phyloP scores from a whole-genome alignment of 2,113 vertebrate genomes.

The Chaetops frenatus region DNA sequence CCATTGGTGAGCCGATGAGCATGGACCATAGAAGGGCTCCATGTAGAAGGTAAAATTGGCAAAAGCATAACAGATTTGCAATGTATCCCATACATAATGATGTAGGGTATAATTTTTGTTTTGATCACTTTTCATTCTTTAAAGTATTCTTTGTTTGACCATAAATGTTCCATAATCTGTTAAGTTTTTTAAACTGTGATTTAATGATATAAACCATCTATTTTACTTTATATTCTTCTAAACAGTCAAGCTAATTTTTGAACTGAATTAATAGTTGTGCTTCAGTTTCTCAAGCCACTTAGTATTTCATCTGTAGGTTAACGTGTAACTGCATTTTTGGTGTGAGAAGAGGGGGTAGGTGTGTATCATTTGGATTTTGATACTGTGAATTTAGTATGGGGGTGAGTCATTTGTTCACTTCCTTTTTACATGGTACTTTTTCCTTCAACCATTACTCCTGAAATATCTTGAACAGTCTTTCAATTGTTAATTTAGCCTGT shows the following conservation, averaged over 20 bases:
- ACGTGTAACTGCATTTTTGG: conserved; percentile 53
- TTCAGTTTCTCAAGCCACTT: conserved; percentile 61
- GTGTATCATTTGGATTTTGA: conserved; percentile 48
- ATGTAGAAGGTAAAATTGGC: conserved; percentile 96
- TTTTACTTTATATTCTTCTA: conserved; percentile 54
- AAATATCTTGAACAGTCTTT: neutral
- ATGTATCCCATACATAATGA: conserved; percentile 79
- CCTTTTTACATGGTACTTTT: neutral
- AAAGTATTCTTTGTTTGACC: conserved; percentile 73
- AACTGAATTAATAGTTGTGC: conserved; percentile 54
- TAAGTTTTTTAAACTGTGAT: conserved; percentile 68
- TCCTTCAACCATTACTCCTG: neutral
- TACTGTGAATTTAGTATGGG: conserved; percentile 46
- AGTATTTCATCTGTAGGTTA: conserved; percentile 59
- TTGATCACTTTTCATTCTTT: conserved; percentile 79
- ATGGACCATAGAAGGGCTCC: conserved; percentile 98
- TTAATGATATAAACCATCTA: conserved; percentile 60
- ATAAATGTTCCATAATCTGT: conserved; percentile 79
- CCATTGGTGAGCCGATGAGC: conserved; percentile 93
- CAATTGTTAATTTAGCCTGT: neutral
- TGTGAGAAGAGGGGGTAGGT: conserved; percentile 41
- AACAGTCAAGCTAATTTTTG: conserved; percentile 55
- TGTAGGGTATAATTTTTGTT: conserved; percentile 75
- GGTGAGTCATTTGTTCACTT: conserved; percentile 30
- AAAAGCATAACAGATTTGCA: conserved; percentile 77